phyloP scores from a whole-genome alignment of 2,797 vertebrate genomes.

The Aldrovandia affinis region DNA sequence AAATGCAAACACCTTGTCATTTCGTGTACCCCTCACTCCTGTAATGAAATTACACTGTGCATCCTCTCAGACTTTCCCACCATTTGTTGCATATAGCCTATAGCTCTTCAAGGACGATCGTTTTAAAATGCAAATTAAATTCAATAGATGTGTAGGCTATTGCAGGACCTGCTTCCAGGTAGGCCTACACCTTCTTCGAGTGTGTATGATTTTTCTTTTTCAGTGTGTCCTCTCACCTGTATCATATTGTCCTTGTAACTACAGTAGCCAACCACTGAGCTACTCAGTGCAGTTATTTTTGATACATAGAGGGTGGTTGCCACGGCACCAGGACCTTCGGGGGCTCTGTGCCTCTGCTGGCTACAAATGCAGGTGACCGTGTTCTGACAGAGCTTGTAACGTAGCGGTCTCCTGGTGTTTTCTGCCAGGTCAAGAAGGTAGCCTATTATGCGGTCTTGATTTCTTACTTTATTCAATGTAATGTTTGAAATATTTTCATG shows the following conservation, averaged over 20 bases:
- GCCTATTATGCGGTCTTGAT: neutral
- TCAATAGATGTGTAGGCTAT: neutral
- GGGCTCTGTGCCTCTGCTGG: neutral
- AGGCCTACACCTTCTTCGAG: neutral
- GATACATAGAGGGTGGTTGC: constrained; percentile 4
- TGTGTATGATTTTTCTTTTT: neutral
- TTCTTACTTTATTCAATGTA: neutral
- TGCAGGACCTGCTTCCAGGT: neutral
- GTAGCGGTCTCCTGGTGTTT: neutral
- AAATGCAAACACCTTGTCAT: neutral
- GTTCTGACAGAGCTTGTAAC: neutral
- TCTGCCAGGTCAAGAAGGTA: neutral
- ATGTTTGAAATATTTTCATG: neutral
- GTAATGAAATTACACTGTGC: too few species aligned
- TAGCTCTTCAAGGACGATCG: neutral
- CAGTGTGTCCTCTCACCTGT: neutral
- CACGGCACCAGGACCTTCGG: neutral
- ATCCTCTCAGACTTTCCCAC: neutral
- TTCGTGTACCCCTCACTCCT: neutral
- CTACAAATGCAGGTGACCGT: neutral
- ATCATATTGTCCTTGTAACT: neutral
- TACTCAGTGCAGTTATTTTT: neutral
- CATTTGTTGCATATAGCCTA: neutral
- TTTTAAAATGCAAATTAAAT: neutral
- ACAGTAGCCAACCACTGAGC: neutral